phyloP scores from a whole-genome alignment of 2,888 invertebrate species.

The Petrophora chlorosata region DNA sequence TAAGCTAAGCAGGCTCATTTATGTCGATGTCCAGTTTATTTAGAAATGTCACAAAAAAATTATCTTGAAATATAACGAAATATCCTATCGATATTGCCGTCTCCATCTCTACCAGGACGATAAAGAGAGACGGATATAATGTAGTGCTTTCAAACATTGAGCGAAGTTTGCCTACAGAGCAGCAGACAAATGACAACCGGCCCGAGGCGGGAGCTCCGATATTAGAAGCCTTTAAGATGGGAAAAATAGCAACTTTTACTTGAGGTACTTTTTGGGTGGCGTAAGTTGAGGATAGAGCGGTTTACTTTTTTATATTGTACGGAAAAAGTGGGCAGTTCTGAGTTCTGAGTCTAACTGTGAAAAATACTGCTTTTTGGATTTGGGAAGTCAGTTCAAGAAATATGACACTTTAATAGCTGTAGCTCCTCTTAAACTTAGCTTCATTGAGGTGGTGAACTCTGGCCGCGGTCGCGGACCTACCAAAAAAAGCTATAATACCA shows the following conservation, averaged over 20 bases:
- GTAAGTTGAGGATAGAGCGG: slow-evolving; percentile 11
- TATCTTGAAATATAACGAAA: too few relatives aligned
- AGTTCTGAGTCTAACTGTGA: too few relatives aligned
- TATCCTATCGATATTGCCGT: slow-evolving; percentile 38
- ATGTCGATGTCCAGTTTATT: too few relatives aligned
- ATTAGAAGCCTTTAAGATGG: slow-evolving; percentile 81
- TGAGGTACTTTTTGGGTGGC: slow-evolving; percentile 54
- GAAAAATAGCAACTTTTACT: slow-evolving; percentile 81
- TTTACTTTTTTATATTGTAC: neutral
- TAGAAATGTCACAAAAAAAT: too few relatives aligned
- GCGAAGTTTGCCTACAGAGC: slow-evolving; percentile 78
- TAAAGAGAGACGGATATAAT: slow-evolving; percentile 77
- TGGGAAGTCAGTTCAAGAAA: too few relatives aligned
- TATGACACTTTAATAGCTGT: too few relatives aligned
- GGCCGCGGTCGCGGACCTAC: too few relatives aligned
- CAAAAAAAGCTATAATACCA: too few relatives aligned
- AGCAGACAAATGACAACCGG: slow-evolving; percentile 81
- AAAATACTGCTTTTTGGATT: too few relatives aligned
- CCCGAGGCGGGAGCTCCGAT: slow-evolving; percentile 71
- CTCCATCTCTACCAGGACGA: slow-evolving; percentile 51
- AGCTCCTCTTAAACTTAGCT: too few relatives aligned
- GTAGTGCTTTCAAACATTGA: slow-evolving; percentile 80
- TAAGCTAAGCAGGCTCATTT: too few relatives aligned
- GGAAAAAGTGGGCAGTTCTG: neutral
- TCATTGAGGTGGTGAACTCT: too few relatives aligned